A percentile compares a stretch with the other conserved stretches of the same genome.
These are phyloP conservation scores for Lophotis ruficrista DNA, from an alignment of 2,113 vertebrate genomes.

Conservation along the genomic window DNA sequence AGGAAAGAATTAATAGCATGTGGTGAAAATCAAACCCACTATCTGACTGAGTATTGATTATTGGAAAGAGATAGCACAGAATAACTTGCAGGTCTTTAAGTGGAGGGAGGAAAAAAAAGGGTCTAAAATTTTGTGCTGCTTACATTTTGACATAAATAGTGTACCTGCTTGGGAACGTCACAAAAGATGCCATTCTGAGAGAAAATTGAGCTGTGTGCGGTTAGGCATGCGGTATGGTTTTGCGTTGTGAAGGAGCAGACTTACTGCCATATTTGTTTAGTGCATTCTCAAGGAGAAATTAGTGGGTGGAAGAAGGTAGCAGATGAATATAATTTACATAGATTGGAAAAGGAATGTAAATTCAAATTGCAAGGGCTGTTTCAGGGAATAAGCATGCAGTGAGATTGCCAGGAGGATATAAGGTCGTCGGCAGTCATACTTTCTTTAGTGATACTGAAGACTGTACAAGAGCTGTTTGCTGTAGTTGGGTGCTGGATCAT, in stretches of 20 bases:
- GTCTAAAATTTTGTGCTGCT: not conserved
- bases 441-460: not conserved
- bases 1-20: not conserved
- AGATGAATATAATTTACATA: not conserved
- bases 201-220: not conserved
- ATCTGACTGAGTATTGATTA: not conserved
- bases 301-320: conserved; percentile 11
- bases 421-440: not conserved
- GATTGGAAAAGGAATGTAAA: not conserved
- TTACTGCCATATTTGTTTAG: not conserved
- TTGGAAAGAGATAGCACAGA: not conserved
- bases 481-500: not conserved
- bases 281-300: not conserved
- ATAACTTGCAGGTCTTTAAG: not conserved
- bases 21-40: not conserved
- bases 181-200: not conserved
- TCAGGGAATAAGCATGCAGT: not conserved
- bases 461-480: not conserved
- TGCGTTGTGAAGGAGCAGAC: not conserved
- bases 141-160: not conserved
- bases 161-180: not conserved
- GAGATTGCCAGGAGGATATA: not conserved
- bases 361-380: not conserved
- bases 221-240: not conserved
- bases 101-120: too few species aligned